phyloP scores from a whole-genome alignment of 1,140 invertebrate genomes.

The Anastrepha obliqua region DNA sequence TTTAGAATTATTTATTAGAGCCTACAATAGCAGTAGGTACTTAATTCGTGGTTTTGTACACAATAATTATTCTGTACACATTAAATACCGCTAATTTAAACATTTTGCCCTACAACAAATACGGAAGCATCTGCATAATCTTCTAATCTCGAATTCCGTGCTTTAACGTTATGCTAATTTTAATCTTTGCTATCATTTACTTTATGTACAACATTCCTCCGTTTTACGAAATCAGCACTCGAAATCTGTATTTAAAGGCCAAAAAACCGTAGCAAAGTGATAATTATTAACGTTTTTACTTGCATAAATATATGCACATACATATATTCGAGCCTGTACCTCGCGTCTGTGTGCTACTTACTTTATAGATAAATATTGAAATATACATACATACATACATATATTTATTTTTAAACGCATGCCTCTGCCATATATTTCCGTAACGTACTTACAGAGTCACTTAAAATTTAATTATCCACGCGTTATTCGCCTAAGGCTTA shows the following conservation, averaged over 20 bases:
- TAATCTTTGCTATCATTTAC: no score
- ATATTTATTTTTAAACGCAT: background rate
- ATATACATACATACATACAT: background rate
- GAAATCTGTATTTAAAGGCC: constrained; percentile 18
- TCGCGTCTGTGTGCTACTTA: background rate
- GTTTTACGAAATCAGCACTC: background rate
- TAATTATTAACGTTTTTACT: constrained; percentile 45
- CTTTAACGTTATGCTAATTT: no score
- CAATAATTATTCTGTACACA: no score
- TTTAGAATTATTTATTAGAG: no score
- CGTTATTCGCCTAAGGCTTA: constrained; percentile 31
- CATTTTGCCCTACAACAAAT: no score
- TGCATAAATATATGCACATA: background rate
- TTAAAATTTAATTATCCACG: constrained; percentile 51
- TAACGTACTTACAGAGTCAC: constrained; percentile 37
- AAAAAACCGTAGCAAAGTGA: constrained; percentile 15
- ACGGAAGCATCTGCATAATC: no score
- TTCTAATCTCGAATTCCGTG: no score
- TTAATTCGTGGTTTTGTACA: no score
- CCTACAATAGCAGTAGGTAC: no score
- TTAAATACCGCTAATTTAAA: no score
- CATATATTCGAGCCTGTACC: no score
- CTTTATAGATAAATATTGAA: constrained; percentile 30
- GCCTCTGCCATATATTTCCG: background rate
- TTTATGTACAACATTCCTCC: background rate